A percentile compares a stretch with the other conserved stretches of the same genome.
phyloP scores from a whole-genome alignment of 2,888 invertebrate species.

The Yponomeuta plumbellus region DNA sequence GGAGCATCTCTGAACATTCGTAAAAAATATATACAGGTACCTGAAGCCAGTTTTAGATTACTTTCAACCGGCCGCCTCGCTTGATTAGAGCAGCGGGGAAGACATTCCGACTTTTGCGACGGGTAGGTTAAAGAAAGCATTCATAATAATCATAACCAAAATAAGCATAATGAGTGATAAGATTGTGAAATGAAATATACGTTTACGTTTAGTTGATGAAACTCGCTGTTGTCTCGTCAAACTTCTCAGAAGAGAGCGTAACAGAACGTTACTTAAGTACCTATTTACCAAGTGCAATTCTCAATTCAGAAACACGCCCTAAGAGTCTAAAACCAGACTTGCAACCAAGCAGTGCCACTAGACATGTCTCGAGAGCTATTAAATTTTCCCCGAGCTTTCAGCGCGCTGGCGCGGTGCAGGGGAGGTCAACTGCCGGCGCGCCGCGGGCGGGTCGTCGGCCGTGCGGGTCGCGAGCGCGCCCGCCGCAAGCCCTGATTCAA shows the following conservation, averaged over 20 bases:
- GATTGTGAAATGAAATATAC: too few species aligned
- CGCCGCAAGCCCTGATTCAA: constrained; percentile 31
- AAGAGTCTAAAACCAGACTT: not conserved
- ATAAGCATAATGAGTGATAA: too few species aligned
- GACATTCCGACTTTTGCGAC: not conserved
- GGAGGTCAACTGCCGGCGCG: constrained; percentile 56
- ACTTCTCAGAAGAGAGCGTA: too few species aligned
- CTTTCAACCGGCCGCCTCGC: not conserved
- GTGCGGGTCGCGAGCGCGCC: constrained; percentile 30
- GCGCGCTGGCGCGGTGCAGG: constrained; percentile 27
- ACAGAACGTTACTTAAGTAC: too few species aligned
- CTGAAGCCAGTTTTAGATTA: too few species aligned
- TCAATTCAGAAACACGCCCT: too few species aligned
- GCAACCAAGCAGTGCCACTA: not conserved
- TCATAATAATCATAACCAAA: too few species aligned
- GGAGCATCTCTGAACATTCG: too few species aligned
- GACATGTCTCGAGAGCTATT: not conserved
- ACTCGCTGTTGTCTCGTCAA: too few species aligned
- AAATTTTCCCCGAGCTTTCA: not conserved
- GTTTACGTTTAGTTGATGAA: too few species aligned
- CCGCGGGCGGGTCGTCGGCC: constrained; percentile 52
- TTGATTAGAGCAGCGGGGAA: not conserved
- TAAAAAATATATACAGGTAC: too few species aligned
- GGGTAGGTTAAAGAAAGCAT: not conserved
- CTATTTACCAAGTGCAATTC: too few species aligned